Conservation (phyloP, 2,797 vertebrate species). For the Esox masquinongy region DNA sequence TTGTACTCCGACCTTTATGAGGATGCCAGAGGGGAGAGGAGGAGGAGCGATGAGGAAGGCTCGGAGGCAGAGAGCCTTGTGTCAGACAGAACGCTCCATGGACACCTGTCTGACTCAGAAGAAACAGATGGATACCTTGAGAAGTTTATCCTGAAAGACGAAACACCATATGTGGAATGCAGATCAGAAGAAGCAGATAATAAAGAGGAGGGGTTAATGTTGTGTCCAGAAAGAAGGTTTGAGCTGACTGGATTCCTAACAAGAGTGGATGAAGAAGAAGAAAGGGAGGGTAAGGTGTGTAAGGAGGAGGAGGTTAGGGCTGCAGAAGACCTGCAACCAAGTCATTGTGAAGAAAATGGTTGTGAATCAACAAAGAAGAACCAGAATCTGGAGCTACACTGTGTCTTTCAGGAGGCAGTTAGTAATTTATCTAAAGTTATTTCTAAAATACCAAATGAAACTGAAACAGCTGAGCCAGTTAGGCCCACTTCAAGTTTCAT, state of each 20-base stretch:
- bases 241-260: slow-evolving; percentile 74
- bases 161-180: slow-evolving; percentile 70
- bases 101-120: slow-evolving; percentile 83
- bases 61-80: slow-evolving; percentile 83
- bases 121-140: slow-evolving; percentile 89
- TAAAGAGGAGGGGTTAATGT: slow-evolving; percentile 46
- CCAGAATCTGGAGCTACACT: not conserved
- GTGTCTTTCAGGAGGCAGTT: not conserved
- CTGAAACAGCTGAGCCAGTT: slow-evolving; percentile 7
- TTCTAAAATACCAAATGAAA: not conserved
- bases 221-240: slow-evolving; percentile 73
- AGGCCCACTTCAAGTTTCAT: not conserved
- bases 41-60: slow-evolving; percentile 74
- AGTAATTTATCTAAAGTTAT: slow-evolving; percentile 1
- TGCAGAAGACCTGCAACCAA: slow-evolving; percentile 21
- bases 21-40: slow-evolving; percentile 79
- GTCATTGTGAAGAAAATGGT: slow-evolving; percentile 16
- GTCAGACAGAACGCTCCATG: slow-evolving; percentile 81
- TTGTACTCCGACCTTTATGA: slow-evolving; percentile 92
- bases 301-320: slow-evolving; percentile 31
- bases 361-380: slow-evolving; percentile 8
- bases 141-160: slow-evolving; percentile 90
- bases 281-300: slow-evolving; percentile 27
- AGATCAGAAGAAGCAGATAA: slow-evolving; percentile 51
- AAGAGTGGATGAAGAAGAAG: slow-evolving; percentile 45